Percentiles rank a stretch among this genome's conserved stretches.
These are phyloP conservation scores for Drosophila seguyi DNA, from an alignment of 1,140 invertebrate genomes.

Conservation along the genomic window DNA sequence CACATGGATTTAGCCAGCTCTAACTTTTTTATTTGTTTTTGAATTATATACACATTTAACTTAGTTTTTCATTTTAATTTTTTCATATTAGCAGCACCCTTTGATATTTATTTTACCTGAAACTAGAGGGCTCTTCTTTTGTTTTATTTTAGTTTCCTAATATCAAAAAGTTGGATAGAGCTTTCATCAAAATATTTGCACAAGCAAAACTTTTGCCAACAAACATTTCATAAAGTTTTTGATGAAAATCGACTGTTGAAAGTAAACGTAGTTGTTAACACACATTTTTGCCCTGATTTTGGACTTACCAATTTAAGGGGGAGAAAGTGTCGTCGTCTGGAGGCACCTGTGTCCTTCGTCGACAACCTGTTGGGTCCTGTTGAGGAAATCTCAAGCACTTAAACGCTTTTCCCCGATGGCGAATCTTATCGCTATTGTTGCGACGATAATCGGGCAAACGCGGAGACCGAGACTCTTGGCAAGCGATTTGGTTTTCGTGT, in stretches of 20 bases:
- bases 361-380: constrained; percentile 68
- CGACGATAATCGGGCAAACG: constrained; percentile 6
- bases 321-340: neutral
- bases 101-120: neutral
- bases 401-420: constrained; percentile 28
- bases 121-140: neutral
- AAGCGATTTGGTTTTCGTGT: constrained; percentile 69
- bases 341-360: constrained; percentile 8
- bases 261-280: neutral
- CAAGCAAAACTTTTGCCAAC: constrained; percentile 1
- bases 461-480: constrained; percentile 57
- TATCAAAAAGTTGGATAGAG: neutral
- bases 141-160: neutral
- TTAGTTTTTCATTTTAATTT: neutral
- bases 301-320: constrained; percentile 48
- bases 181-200: constrained; percentile 11
- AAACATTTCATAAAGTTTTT: constrained; percentile 20
- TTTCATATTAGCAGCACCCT: neutral
- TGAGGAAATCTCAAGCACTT: constrained; percentile 3
- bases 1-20: neutral
- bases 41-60: neutral
- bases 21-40: neutral
- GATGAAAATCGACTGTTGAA: neutral
- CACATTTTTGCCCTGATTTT: neutral
- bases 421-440: constrained; percentile 31